Percentiles rank a stretch among this genome's conserved stretches.
Evolutionary conservation across 2,797 vertebrate species (phyloP).

Genomic region (Scarus forsteni): DNA sequence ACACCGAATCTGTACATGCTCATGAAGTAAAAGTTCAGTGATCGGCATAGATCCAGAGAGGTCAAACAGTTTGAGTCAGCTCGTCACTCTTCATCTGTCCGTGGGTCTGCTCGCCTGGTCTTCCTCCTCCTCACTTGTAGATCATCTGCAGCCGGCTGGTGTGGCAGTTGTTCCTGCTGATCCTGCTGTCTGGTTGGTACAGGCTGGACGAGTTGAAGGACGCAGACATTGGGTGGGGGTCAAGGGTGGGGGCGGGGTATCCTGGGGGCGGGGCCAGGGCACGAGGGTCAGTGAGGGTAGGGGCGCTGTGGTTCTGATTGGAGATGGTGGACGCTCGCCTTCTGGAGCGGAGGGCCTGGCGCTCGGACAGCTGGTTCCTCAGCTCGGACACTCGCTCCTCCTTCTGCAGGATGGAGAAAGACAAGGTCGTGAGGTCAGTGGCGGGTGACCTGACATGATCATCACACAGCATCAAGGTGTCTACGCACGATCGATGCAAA

Average conservation of each 20-base stretch:
- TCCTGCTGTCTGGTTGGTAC: slow-evolving; percentile 86
- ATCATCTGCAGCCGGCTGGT: slow-evolving; percentile 91
- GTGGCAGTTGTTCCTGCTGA: slow-evolving; percentile 90
- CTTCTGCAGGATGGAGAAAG: slow-evolving; percentile 79
- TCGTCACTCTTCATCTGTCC: too few relatives aligned
- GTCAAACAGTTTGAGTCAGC: too few relatives aligned
- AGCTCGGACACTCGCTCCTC: slow-evolving; percentile 92
- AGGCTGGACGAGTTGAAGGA: slow-evolving; percentile 84
- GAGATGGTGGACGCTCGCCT: slow-evolving; percentile 83
- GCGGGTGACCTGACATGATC: too few relatives aligned
- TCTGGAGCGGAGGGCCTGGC: slow-evolving; percentile 90
- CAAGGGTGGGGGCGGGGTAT: slow-evolving; percentile 74
- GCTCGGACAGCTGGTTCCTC: slow-evolving; percentile 90
- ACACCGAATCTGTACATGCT: slow-evolving; percentile 8
- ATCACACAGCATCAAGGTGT: too few relatives aligned
- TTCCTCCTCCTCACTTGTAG: slow-evolving; percentile 84
- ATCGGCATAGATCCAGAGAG: background rate
- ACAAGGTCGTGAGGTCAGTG: background rate
- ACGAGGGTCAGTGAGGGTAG: slow-evolving; percentile 73
- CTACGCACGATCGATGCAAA: too few relatives aligned
- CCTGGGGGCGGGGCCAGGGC: slow-evolving; percentile 79
- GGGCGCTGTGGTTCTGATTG: slow-evolving; percentile 81
- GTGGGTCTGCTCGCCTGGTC: background rate
- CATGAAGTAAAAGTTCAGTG: background rate
- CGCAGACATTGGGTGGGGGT: slow-evolving; percentile 76